Evolutionary conservation across 2,888 invertebrate genomes (phyloP).

Genomic region (Bellardia bayeri): DNA sequence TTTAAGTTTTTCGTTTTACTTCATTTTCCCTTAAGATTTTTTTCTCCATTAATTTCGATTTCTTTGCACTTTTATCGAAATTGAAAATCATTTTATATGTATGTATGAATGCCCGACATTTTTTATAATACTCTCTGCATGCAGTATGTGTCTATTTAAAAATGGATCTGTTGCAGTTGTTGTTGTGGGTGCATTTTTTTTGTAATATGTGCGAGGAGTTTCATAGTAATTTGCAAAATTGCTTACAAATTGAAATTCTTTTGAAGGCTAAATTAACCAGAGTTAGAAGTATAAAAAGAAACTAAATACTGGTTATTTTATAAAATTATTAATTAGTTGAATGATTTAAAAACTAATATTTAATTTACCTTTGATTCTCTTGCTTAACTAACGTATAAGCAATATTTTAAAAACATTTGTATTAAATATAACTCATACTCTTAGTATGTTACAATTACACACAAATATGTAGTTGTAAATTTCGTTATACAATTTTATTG

Average conservation of each 20-base stretch:
- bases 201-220: neutral
- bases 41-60: slow-evolving; percentile 65
- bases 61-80: slow-evolving; percentile 56
- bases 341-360: too few relatives aligned
- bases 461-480: too few relatives aligned
- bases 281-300: too few relatives aligned
- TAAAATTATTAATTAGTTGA: too few relatives aligned
- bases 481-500: too few relatives aligned
- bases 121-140: neutral
- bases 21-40: slow-evolving; percentile 38
- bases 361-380: too few relatives aligned
- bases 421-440: slow-evolving; percentile 15
- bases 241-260: too few relatives aligned
- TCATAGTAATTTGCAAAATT: neutral
- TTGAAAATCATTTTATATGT: slow-evolving; percentile 61
- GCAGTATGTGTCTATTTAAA: slow-evolving; percentile 35
- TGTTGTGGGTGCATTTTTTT: neutral
- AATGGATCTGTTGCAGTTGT: slow-evolving; percentile 4
- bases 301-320: too few relatives aligned
- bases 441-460: too few relatives aligned
- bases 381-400: neutral
- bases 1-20: slow-evolving; percentile 11
- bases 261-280: too few relatives aligned
- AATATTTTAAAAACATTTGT: neutral
- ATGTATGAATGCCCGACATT: neutral